These are phyloP conservation scores for Zophobas morio DNA, from an alignment of 1,140 invertebrate genomes.

Conservation along the genomic window DNA sequence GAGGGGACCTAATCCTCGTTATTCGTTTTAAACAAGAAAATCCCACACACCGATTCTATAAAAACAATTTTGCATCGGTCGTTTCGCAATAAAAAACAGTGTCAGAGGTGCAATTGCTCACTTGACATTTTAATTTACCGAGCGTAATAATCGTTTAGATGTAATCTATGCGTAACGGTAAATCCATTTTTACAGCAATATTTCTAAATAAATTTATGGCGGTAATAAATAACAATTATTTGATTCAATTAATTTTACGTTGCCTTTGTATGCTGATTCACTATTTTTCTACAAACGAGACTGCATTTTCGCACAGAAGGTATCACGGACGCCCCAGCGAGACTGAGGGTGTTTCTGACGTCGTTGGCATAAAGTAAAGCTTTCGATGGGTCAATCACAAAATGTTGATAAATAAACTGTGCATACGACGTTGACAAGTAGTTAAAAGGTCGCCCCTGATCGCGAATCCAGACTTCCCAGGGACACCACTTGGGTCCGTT, in stretches of 20 bases:
- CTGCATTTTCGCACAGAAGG: not conserved
- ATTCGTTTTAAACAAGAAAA: not conserved
- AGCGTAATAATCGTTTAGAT: constrained; percentile 15
- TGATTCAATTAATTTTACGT: constrained; percentile 8
- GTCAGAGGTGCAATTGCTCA: not conserved
- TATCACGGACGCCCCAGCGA: too few relatives aligned
- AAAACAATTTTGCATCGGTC: too few relatives aligned
- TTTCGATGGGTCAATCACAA: too few relatives aligned
- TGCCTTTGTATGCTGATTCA: not conserved
- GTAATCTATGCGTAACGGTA: constrained; percentile 25
- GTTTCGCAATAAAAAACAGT: not conserved
- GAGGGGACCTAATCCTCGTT: not conserved
- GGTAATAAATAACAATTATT: constrained; percentile 16
- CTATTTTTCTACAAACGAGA: not conserved
- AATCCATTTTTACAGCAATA: constrained; percentile 8
- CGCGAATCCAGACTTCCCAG: too few relatives aligned
- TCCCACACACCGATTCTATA: not conserved
- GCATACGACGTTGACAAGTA: too few relatives aligned
- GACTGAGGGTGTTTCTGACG: too few relatives aligned
- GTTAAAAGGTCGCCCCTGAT: too few relatives aligned
- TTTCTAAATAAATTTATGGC: constrained; percentile 32
- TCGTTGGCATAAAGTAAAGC: too few relatives aligned
- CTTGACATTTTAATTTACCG: constrained; percentile 9
- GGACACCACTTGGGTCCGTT: too few relatives aligned
- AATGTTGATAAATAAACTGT: too few relatives aligned